Conservation (phyloP, 92 coral and sea anemone species). For the Scolanthus callimorphus region DNA sequence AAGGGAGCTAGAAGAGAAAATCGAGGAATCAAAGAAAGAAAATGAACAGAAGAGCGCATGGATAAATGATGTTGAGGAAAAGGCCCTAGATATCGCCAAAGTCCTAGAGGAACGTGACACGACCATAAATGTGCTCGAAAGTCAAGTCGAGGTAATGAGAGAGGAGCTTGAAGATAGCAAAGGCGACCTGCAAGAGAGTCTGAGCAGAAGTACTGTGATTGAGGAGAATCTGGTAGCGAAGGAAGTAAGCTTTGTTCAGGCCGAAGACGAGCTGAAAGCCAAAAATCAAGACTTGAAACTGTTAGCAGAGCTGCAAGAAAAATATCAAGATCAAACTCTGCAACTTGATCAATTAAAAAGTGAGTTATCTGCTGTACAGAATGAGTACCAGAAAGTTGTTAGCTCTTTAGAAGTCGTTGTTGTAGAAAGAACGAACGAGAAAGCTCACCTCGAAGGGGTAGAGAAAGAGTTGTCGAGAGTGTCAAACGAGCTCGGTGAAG, state of each 20-base stretch:
- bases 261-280: slow-evolving; percentile 24
- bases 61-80: slow-evolving; percentile 28
- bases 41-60: slow-evolving; percentile 44
- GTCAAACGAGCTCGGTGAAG: slow-evolving; percentile 15
- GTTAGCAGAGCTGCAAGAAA: slow-evolving; percentile 10
- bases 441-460: neutral
- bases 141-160: slow-evolving; percentile 34
- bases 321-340: neutral
- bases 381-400: neutral
- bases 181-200: slow-evolving; percentile 27
- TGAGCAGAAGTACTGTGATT: slow-evolving; percentile 4
- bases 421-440: too few relatives aligned
- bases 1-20: slow-evolving; percentile 16
- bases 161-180: slow-evolving; percentile 38
- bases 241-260: slow-evolving; percentile 12
- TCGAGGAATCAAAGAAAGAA: slow-evolving; percentile 22
- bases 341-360: too few relatives aligned
- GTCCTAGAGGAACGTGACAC: slow-evolving; percentile 15
- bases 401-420: too few relatives aligned
- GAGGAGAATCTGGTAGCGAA: slow-evolving; percentile 24
- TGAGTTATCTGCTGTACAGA: too few relatives aligned
- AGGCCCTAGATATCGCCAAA: slow-evolving; percentile 17
- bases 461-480: slow-evolving; percentile 3
- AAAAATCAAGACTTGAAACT: too few relatives aligned
- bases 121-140: neutral